Conservation (phyloP, 1,140 invertebrate species). For the Araneus ventricosus region DNA sequence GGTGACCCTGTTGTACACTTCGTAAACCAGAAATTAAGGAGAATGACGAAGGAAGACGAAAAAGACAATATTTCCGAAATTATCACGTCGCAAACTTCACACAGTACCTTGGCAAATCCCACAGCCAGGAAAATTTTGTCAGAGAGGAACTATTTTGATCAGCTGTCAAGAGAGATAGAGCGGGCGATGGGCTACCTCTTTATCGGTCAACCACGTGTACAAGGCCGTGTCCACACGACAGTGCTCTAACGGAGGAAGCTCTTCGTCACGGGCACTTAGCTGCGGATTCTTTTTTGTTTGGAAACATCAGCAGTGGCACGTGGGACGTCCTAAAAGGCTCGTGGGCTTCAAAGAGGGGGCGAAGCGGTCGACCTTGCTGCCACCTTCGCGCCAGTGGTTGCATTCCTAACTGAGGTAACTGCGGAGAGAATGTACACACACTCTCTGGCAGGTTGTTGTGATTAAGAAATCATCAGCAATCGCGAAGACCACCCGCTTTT, state of each 20-base stretch:
- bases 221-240: neutral
- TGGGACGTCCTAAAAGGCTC: neutral
- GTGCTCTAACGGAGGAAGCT: neutral
- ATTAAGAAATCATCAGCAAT: neutral
- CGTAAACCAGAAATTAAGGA: too few species aligned
- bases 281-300: neutral
- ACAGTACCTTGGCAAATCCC: neutral
- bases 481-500: conserved; percentile 24
- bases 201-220: conserved; percentile 24
- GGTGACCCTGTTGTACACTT: too few species aligned
- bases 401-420: neutral
- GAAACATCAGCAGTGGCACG: neutral
- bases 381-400: neutral
- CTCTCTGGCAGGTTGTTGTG: neutral
- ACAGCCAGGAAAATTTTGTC: too few species aligned
- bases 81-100: neutral
- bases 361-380: conserved; percentile 41
- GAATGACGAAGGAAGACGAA: too few species aligned
- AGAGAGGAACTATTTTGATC: neutral
- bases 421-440: neutral
- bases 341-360: conserved; percentile 25
- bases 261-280: neutral
- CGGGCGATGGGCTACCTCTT: neutral
- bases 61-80: too few species aligned
- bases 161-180: neutral